phyloP scores from a whole-genome alignment of 2,797 vertebrate genomes.

The Thunnus albacares region DNA sequence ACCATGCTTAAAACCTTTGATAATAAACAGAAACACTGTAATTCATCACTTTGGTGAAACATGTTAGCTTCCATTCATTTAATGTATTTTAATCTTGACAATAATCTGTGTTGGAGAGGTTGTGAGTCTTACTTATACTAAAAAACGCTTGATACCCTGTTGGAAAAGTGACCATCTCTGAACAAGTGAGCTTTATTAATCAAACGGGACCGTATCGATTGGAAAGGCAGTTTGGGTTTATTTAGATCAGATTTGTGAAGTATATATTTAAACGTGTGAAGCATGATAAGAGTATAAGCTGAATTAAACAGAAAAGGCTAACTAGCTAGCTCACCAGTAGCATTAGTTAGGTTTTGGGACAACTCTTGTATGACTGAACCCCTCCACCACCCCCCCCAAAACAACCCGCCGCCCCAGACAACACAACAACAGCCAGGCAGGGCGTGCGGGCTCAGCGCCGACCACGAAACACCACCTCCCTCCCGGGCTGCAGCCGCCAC shows the following conservation, averaged over 20 bases:
- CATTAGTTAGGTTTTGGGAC: slow-evolving; percentile 52
- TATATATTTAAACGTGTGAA: neutral
- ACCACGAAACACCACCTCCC: slow-evolving; percentile 64
- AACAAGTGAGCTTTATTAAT: neutral
- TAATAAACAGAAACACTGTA: neutral
- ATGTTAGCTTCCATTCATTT: neutral
- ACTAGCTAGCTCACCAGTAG: slow-evolving; percentile 43
- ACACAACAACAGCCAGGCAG: slow-evolving; percentile 83
- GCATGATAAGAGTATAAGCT: neutral
- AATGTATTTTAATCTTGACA: neutral
- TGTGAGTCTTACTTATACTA: neutral
- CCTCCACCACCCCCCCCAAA: slow-evolving; percentile 23
- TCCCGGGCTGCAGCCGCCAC: slow-evolving; percentile 19
- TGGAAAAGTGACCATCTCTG: neutral
- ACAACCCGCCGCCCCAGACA: slow-evolving; percentile 70
- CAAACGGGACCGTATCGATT: neutral
- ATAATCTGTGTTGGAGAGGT: neutral
- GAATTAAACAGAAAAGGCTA: slow-evolving; percentile 28
- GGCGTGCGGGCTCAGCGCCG: slow-evolving; percentile 77
- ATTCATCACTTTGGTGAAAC: neutral
- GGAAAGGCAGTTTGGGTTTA: too few relatives aligned
- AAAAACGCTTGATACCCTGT: neutral
- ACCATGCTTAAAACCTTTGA: neutral
- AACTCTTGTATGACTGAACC: slow-evolving; percentile 66
- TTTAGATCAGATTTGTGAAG: neutral